A percentile compares a stretch with the other conserved stretches of the same genome.
Conservation (phyloP, 2,888 invertebrate species). For the Keiferia lycopersicella region DNA sequence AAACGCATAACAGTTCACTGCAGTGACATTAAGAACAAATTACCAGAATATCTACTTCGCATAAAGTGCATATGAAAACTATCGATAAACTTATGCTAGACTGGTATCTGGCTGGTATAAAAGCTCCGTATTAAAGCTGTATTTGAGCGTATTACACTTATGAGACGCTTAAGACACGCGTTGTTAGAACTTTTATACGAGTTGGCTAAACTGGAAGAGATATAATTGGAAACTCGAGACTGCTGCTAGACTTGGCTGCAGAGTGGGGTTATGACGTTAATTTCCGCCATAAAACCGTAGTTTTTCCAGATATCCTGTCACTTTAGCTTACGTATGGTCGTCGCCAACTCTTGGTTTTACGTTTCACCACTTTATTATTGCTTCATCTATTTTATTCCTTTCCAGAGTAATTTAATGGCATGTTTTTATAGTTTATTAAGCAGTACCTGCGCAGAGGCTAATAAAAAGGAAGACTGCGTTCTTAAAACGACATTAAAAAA, state of each 20-base stretch:
- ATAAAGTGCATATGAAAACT: neutral
- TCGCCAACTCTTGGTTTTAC: neutral
- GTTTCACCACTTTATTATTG: neutral
- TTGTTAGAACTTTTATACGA: constrained; percentile 75
- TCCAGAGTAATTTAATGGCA: neutral
- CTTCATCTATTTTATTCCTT: neutral
- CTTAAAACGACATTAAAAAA: neutral
- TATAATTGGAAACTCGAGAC: constrained; percentile 77
- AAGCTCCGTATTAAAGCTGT: constrained; percentile 23
- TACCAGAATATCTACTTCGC: neutral
- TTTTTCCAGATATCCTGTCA: constrained; percentile 40
- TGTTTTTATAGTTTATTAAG: no score
- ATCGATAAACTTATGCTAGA: neutral
- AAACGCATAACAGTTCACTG: neutral
- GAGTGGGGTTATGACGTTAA: constrained; percentile 56
- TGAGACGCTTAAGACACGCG: constrained; percentile 52
- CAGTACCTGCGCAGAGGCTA: no score
- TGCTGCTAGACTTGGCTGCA: constrained; percentile 48
- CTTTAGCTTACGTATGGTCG: constrained; percentile 33
- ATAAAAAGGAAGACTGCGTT: no score
- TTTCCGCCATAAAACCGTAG: constrained; percentile 58
- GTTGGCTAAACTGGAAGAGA: constrained; percentile 70
- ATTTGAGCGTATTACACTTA: constrained; percentile 26
- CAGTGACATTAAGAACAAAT: neutral
- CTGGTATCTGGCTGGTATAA: constrained; percentile 1